Percentiles rank a stretch among this genome's conserved stretches.
Evolutionary conservation across 37 sponge, comb jelly and placozoan genomes (phyloP).

Genomic region (Amphimedon queenslandica): DNA sequence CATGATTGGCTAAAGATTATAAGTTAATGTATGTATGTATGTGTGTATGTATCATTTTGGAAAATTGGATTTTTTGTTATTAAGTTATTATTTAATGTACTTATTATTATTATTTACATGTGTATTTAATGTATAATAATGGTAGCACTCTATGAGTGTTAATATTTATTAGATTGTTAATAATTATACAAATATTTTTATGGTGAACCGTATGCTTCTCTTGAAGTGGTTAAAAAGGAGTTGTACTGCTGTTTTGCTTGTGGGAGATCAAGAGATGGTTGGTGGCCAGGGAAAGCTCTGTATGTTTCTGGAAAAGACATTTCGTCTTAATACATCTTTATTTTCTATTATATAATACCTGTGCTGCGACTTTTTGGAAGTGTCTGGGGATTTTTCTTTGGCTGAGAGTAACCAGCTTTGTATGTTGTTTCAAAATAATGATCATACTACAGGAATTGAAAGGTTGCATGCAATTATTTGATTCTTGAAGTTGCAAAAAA

Average conservation of each 20-base stretch:
- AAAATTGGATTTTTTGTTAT: neutral
- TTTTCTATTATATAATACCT: neutral
- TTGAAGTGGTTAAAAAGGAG: conserved; percentile 56
- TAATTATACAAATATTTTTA: too few relatives aligned
- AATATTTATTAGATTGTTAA: neutral
- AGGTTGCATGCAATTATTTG: too few relatives aligned
- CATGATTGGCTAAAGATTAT: neutral
- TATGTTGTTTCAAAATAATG: conserved; percentile 84
- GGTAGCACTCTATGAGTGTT: too few relatives aligned
- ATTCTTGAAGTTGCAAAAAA: too few relatives aligned
- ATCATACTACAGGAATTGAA: conserved; percentile 51
- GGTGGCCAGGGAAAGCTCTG: conserved; percentile 74
- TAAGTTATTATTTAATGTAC: neutral
- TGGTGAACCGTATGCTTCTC: conserved; percentile 51
- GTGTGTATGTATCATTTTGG: neutral
- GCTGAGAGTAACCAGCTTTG: conserved; percentile 29
- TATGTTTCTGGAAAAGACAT: conserved; percentile 17
- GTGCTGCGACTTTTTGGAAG: conserved; percentile 1
- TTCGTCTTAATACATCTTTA: neutral
- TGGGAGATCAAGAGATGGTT: conserved; percentile 76
- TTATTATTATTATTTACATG: neutral
- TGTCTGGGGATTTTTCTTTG: neutral
- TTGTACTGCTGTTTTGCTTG: conserved; percentile 48
- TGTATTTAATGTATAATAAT: too few relatives aligned
- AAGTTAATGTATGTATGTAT: neutral